phyloP scores from a whole-genome alignment of 1,140 invertebrate genomes.

The Danaus melanippus region DNA sequence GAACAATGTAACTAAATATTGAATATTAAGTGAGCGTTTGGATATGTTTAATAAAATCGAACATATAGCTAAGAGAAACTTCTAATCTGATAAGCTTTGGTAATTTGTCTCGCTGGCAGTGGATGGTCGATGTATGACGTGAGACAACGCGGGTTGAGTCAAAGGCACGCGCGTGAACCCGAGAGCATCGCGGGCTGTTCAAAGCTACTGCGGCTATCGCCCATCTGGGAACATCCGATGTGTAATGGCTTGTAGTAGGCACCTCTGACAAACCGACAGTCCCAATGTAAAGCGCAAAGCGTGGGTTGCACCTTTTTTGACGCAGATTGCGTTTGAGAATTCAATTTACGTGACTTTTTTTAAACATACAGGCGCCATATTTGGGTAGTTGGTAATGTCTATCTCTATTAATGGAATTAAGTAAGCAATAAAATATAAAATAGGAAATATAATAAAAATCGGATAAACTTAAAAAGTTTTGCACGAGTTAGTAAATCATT shows the following conservation, averaged over 20 bases:
- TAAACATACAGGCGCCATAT: slow-evolving; percentile 30
- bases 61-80: background rate
- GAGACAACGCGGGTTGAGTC: slow-evolving; percentile 41
- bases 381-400: slow-evolving; percentile 22
- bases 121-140: slow-evolving; percentile 58
- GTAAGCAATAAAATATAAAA: too few species aligned
- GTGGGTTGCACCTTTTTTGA: slow-evolving; percentile 27
- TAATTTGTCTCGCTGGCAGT: slow-evolving; percentile 16
- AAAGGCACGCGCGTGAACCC: slow-evolving; percentile 62
- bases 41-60: slow-evolving; percentile 1
- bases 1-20: slow-evolving; percentile 3
- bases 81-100: slow-evolving; percentile 8
- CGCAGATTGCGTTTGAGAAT: slow-evolving; percentile 22
- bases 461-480: too few species aligned
- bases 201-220: slow-evolving; percentile 50
- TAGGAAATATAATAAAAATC: too few species aligned
- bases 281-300: slow-evolving; percentile 19
- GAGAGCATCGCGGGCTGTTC: slow-evolving; percentile 40
- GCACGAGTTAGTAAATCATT: too few species aligned
- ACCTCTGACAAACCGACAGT: slow-evolving; percentile 26
- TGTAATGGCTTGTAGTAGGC: slow-evolving; percentile 50
- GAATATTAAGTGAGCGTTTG: background rate
- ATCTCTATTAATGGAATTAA: too few species aligned
- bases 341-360: slow-evolving; percentile 28
- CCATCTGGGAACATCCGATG: slow-evolving; percentile 54